Conservation (phyloP, 2,797 vertebrate genomes). For the Halcyon smyrnensis region DNA sequence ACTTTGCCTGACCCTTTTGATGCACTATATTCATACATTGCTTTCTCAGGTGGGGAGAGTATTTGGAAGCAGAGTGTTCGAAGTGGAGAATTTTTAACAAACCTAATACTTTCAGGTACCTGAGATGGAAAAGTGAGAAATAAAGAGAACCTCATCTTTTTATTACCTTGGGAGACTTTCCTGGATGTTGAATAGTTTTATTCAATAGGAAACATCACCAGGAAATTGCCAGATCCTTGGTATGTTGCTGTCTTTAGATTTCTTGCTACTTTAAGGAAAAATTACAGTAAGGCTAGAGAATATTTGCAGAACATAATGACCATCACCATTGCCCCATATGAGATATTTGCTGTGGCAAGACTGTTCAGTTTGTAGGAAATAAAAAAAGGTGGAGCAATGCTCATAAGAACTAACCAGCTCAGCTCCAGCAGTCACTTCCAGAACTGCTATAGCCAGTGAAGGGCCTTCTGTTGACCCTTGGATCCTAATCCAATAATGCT, state of each 20-base stretch:
- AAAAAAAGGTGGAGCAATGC: not conserved
- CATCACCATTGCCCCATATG: not conserved
- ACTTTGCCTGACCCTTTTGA: not conserved
- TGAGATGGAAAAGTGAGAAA: not conserved
- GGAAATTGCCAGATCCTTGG: not conserved
- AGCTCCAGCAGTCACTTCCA: not conserved
- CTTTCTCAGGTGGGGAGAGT: not conserved
- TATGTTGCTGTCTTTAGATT: not conserved
- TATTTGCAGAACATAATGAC: not conserved
- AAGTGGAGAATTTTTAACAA: not conserved
- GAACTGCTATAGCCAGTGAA: fast-evolving
- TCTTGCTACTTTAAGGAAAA: not conserved
- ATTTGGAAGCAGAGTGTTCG: not conserved
- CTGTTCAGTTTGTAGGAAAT: not conserved
- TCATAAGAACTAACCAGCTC: not conserved
- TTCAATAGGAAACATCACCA: not conserved
- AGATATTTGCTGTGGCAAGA: not conserved
- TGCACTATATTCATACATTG: not conserved
- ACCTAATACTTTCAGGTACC: not conserved
- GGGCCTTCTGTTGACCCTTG: not conserved
- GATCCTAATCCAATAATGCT: not conserved
- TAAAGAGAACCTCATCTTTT: not conserved
- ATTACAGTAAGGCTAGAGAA: not conserved
- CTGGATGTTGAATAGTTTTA: not conserved
- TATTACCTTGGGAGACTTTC: not conserved